These are phyloP conservation scores for Mesopsocus fuscifrons DNA, from an alignment of 2,888 invertebrate species.

Conservation along the genomic window DNA sequence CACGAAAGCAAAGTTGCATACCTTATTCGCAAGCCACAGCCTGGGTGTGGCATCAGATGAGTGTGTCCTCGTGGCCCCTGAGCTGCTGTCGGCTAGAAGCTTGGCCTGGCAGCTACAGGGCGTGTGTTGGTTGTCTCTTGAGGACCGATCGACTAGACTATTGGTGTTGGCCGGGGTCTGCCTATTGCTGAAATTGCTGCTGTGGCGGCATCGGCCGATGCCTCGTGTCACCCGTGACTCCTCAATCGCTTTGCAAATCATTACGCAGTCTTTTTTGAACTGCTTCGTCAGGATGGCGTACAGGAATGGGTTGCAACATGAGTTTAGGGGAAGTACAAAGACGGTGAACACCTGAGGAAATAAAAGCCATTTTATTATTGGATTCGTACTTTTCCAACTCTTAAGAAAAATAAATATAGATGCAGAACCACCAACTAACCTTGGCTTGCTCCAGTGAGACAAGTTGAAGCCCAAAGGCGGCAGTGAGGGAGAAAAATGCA, in stretches of 20 bases:
- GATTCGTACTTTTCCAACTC: too few relatives aligned
- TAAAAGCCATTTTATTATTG: too few relatives aligned
- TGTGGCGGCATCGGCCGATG: slow-evolving; percentile 68
- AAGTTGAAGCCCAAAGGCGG: slow-evolving; percentile 76
- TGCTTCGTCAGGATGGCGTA: slow-evolving; percentile 96
- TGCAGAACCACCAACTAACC: slow-evolving; percentile 24
- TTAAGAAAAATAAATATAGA: background rate
- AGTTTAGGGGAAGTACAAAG: slow-evolving; percentile 87
- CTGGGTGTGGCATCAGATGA: slow-evolving; percentile 19
- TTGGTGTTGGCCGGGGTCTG: slow-evolving; percentile 77
- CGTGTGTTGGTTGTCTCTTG: slow-evolving; percentile 45
- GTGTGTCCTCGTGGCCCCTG: slow-evolving; percentile 22
- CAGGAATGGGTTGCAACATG: slow-evolving; percentile 94
- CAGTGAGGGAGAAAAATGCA: slow-evolving; percentile 85
- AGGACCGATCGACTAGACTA: slow-evolving; percentile 60
- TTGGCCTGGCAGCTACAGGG: slow-evolving; percentile 38
- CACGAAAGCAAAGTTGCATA: too few relatives aligned
- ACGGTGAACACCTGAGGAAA: slow-evolving; percentile 57
- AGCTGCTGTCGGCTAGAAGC: slow-evolving; percentile 31
- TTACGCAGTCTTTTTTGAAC: slow-evolving; percentile 92
- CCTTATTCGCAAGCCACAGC: slow-evolving; percentile 3
- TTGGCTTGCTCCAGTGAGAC: slow-evolving; percentile 91
- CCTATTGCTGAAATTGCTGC: slow-evolving; percentile 71
- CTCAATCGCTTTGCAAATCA: slow-evolving; percentile 90
- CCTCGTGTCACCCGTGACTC: slow-evolving; percentile 79